Evolutionary conservation across 2,888 invertebrate species (phyloP), one percentile per base, ranked within the genome.

Genomic region (Eurytoma adleriae): DNA sequence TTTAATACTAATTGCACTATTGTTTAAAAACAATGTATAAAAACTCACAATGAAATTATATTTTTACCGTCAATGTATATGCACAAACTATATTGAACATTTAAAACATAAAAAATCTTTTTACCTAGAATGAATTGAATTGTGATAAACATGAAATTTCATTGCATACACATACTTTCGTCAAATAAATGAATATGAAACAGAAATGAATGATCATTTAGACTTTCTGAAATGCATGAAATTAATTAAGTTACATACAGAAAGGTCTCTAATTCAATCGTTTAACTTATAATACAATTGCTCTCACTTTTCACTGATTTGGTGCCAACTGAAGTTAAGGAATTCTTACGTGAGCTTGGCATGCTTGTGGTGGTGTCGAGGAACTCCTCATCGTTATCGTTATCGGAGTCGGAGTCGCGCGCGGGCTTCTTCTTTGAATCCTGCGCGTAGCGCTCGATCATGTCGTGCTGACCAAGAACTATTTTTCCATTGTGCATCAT

Each of bases 311-410:
- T 83, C 40, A 56, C 70, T 48, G 73, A 57, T 24, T 82, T 82
- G 0, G 85, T 84, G 40, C 87, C 88, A 59, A 74, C 85, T 4
- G 89, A 89, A 10, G 87, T 87, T 5, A 89, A 74, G 3, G 90
- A 90, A 73, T 83, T 87, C 70, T 88, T 87, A 16, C 84, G 84
- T 10, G 84, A 75, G n/a, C 72, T 62, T 1, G 82, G 81, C 87
- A 90, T 86, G 62, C 84, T 90, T 7, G 86, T 81, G 14, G 90
- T 90, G 3, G 90, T 90, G 61, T 91, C 91, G 69, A 91, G 84
- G 80, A 87, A 91, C 78, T 89, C 90, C 7, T 91, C 91, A 59
- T 90, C 89, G 52, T 89, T 88, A 50, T 90, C 89, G 5, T n/a
- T n/a, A n/a, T n/a, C n/a, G 0, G 89, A 89, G 67, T 89, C 89